phyloP scores from a whole-genome alignment of 2,113 vertebrate species.

The Ochotona curzoniae region DNA sequence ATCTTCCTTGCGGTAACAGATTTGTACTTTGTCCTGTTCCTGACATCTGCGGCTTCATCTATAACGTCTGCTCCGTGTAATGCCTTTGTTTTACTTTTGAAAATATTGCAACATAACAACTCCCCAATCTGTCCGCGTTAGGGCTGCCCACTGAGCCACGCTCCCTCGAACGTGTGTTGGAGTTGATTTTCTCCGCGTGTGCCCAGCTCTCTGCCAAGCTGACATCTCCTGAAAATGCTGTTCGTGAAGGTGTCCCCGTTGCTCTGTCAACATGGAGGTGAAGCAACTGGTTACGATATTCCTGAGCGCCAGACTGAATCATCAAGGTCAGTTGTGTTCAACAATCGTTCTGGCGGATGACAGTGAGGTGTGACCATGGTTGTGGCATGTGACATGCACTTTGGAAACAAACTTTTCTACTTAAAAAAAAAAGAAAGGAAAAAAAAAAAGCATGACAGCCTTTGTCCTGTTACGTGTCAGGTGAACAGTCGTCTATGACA shows the following conservation, averaged over 20 bases:
- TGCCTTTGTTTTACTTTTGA: conserved; percentile 62
- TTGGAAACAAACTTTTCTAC: conserved; percentile 89
- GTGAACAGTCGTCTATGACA: conserved; percentile 87
- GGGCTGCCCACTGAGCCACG: conserved; percentile 82
- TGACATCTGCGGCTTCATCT: conserved; percentile 68
- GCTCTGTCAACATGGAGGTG: conserved; percentile 82
- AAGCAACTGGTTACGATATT: conserved; percentile 90
- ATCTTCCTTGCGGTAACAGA: conserved; percentile 85
- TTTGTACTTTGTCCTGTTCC: conserved; percentile 66
- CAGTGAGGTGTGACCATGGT: conserved; percentile 87
- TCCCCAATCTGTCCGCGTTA: conserved; percentile 64
- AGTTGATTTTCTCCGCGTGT: conserved; percentile 76
- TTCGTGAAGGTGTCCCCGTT: conserved; percentile 74
- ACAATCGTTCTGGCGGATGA: conserved; percentile 88
- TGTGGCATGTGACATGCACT: conserved; percentile 90
- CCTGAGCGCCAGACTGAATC: conserved; percentile 98
- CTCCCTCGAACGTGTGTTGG: conserved; percentile 82
- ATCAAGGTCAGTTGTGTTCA: conserved; percentile 91
- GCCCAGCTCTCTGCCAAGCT: conserved; percentile 71
- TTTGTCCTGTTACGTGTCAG: conserved; percentile 92
- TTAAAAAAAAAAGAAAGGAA: conserved; percentile 60
- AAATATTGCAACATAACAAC: conserved; percentile 68
- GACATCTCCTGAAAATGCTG: conserved; percentile 73
- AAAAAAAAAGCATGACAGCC: conserved; percentile 39
- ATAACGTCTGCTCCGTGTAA: conserved; percentile 65